These are phyloP conservation scores for Acanthopagrus latus DNA, from an alignment of 2,797 vertebrate species.

Conservation along the genomic window DNA sequence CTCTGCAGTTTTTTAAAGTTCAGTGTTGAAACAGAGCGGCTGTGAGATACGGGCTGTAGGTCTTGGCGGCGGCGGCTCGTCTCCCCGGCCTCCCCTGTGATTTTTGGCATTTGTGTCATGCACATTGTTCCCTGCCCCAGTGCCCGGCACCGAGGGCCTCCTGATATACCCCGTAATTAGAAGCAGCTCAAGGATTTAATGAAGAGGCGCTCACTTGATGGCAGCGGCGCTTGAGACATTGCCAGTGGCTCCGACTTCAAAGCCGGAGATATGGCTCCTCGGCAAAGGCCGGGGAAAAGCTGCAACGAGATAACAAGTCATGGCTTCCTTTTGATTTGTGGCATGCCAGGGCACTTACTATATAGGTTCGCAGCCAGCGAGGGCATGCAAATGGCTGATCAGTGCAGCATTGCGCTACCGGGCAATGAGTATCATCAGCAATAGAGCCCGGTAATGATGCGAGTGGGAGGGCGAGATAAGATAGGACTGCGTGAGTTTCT, in stretches of 20 bases:
- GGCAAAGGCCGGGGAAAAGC: slow-evolving; percentile 81
- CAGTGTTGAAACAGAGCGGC: slow-evolving; percentile 25
- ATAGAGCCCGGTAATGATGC: slow-evolving; percentile 63
- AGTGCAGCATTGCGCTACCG: slow-evolving; percentile 65
- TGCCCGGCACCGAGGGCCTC: slow-evolving; percentile 63
- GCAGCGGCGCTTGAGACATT: slow-evolving; percentile 81
- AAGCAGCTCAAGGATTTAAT: slow-evolving; percentile 84
- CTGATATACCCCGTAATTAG: slow-evolving; percentile 79
- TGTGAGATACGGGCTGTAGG: slow-evolving; percentile 26
- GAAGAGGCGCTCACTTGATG: slow-evolving; percentile 81
- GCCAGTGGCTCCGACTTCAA: slow-evolving; percentile 89
- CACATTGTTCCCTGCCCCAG: slow-evolving; percentile 70
- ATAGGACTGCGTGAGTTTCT: slow-evolving; percentile 35
- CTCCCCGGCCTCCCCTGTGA: slow-evolving; percentile 35
- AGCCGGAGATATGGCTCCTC: slow-evolving; percentile 84
- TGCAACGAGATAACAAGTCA: slow-evolving; percentile 88
- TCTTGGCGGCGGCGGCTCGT: slow-evolving; percentile 28
- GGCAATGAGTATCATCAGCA: slow-evolving; percentile 66
- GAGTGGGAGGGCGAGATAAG: slow-evolving; percentile 66
- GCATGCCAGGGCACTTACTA: slow-evolving; percentile 81
- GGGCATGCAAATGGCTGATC: slow-evolving; percentile 65
- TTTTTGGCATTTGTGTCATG: slow-evolving; percentile 71
- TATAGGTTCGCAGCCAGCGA: slow-evolving; percentile 76
- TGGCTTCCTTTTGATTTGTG: slow-evolving; percentile 87
- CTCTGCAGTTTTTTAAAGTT: slow-evolving; percentile 26